Conservation (phyloP, 2,113 vertebrate species). For the Tor tambroides region DNA sequence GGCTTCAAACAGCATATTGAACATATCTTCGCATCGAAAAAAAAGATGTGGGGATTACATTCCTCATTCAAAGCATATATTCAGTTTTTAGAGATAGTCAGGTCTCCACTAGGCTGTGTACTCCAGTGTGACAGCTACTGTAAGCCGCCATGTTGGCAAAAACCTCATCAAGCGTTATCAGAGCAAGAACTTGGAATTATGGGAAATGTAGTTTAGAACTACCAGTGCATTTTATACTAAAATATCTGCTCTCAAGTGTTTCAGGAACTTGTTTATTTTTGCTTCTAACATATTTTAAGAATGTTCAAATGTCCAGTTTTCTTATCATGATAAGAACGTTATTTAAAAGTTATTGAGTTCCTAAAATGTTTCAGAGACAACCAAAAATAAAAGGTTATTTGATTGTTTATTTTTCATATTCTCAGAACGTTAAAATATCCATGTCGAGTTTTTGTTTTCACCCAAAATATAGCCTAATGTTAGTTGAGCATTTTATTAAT, state of each 20-base stretch:
- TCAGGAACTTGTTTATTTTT: neutral
- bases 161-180: constrained; percentile 42
- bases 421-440: too few relatives aligned
- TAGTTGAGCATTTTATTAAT: too few relatives aligned
- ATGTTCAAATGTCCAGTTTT: too few relatives aligned
- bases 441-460: too few relatives aligned
- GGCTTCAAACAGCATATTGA: neutral
- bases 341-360: too few relatives aligned
- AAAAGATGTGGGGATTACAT: neutral
- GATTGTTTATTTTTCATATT: too few relatives aligned
- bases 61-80: neutral
- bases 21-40: too few relatives aligned
- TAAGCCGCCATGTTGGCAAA: constrained; percentile 70
- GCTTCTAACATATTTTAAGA: too few relatives aligned
- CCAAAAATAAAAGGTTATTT: too few relatives aligned
- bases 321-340: too few relatives aligned
- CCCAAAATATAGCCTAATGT: too few relatives aligned
- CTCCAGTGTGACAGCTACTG: constrained; percentile 19
- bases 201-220: constrained; percentile 65
- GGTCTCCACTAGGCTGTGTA: neutral
- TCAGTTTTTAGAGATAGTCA: neutral
- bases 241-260: neutral
- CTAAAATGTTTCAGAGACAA: too few relatives aligned
- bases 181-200: constrained; percentile 46
- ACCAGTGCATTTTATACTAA: neutral